Percentiles rank a stretch among this genome's conserved stretches.
Conservation (phyloP, 2,888 invertebrate genomes). For the Sepiola atlantica region DNA sequence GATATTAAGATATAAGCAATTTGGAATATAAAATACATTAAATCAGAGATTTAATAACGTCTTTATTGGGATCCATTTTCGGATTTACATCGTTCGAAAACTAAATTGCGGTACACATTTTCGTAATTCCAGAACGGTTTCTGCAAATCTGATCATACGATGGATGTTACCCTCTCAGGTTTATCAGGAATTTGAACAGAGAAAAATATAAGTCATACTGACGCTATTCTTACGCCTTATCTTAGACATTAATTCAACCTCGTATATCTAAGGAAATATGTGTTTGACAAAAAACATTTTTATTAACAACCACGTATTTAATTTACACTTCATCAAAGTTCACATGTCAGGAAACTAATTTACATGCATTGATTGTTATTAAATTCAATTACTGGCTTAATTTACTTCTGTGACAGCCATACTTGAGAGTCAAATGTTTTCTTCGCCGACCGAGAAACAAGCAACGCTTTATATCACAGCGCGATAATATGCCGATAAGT, state of each 20-base stretch:
- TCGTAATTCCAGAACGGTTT: no score
- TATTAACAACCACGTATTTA: neutral
- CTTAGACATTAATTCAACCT: neutral
- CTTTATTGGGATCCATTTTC: no score
- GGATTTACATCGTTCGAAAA: no score
- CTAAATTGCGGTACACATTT: no score
- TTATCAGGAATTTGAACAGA: no score
- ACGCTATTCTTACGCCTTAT: neutral
- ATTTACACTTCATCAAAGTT: neutral
- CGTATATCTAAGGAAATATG: neutral
- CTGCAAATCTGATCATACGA: no score
- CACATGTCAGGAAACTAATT: neutral
- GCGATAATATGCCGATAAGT: neutral
- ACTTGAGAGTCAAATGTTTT: neutral
- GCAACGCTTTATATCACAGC: neutral
- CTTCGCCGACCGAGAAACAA: neutral
- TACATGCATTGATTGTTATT: neutral
- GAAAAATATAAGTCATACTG: no score
- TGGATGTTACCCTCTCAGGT: no score
- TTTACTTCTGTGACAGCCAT: neutral
- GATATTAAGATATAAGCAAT: no score
- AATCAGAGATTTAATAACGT: no score
- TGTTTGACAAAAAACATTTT: neutral
- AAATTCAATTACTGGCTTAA: neutral
- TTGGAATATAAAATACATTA: no score